Percentiles rank a stretch among this genome's conserved stretches.
phyloP scores from a whole-genome alignment of 2,888 invertebrate genomes.

The Hermodice carunculata region DNA sequence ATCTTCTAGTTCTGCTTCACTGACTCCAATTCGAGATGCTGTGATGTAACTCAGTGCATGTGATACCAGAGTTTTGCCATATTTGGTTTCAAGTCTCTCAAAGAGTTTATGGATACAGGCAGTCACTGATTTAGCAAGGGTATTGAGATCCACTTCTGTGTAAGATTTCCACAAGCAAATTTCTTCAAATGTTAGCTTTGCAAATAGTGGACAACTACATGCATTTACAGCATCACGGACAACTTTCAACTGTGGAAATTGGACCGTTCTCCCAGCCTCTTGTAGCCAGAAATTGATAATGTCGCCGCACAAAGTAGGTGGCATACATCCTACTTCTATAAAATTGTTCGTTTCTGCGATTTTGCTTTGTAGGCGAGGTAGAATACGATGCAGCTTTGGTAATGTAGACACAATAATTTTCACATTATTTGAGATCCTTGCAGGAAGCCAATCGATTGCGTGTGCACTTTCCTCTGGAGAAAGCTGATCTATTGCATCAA shows the following conservation, averaged over 20 bases:
- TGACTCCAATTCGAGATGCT: conserved; percentile 31
- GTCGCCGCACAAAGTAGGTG: conserved; percentile 67
- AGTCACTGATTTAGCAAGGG: conserved; percentile 15
- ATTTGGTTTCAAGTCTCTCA: conserved; percentile 28
- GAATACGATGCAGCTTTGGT: conserved; percentile 70
- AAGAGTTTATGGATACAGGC: conserved; percentile 31
- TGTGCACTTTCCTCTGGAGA: conserved; percentile 25
- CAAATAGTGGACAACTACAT: conserved; percentile 28
- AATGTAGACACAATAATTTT: conserved; percentile 31
- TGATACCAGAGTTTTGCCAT: conserved; percentile 29
- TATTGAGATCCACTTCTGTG: conserved; percentile 5
- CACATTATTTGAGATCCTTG: conserved; percentile 29
- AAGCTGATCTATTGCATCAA: conserved; percentile 34
- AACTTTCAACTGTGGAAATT: conserved; percentile 26
- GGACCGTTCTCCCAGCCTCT: conserved; percentile 3
- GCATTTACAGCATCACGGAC: conserved; percentile 22
- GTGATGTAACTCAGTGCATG: conserved; percentile 33
- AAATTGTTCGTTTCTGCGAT: conserved; percentile 90
- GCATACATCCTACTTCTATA: conserved; percentile 83
- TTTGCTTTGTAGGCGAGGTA: conserved; percentile 10
- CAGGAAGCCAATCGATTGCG: conserved; percentile 33
- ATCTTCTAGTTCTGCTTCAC: conserved; percentile 32
- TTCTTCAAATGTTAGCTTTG: conserved; percentile 32
- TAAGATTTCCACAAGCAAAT: conserved; percentile 32
- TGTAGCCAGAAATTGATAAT: conserved; percentile 12